Percentiles rank a stretch among this genome's conserved stretches.
Conservation (phyloP, 2,113 vertebrate species). For the Cyphotilapia sp. region DNA sequence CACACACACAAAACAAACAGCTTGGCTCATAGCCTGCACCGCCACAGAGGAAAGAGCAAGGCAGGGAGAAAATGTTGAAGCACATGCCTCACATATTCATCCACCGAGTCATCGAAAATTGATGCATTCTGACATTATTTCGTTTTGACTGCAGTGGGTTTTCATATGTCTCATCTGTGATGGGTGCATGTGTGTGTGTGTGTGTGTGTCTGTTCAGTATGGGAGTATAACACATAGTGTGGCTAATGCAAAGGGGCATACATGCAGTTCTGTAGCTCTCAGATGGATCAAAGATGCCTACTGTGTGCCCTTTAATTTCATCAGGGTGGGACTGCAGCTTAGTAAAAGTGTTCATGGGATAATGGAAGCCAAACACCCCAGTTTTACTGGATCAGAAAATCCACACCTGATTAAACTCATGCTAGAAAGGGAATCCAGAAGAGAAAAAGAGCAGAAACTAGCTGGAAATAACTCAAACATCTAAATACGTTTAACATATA, state of each 20-base stretch:
- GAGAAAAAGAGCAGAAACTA: not conserved
- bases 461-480: not conserved
- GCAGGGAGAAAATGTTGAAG: conserved; percentile 4
- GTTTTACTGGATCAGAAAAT: not conserved
- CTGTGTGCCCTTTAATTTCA: conserved; percentile 24
- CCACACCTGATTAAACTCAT: not conserved
- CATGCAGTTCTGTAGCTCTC: not conserved
- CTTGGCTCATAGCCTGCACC: conserved; percentile 30
- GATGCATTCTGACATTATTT: not conserved
- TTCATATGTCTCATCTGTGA: not conserved
- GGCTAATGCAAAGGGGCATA: not conserved
- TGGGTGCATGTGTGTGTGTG: not conserved
- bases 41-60: conserved; percentile 13
- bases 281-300: conserved; percentile 7
- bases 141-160: not conserved
- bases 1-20: conserved; percentile 22
- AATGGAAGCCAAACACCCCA: conserved; percentile 1
- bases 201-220: not conserved
- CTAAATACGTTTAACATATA: not conserved
- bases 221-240: not conserved
- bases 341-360: conserved; percentile 33
- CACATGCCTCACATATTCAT: not conserved
- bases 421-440: not conserved
- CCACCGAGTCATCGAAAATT: not conserved
- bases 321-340: conserved; percentile 7